These are phyloP conservation scores for Nasonia giraulti DNA, from an alignment of 1,140 invertebrate genomes.

Conservation along the genomic window DNA sequence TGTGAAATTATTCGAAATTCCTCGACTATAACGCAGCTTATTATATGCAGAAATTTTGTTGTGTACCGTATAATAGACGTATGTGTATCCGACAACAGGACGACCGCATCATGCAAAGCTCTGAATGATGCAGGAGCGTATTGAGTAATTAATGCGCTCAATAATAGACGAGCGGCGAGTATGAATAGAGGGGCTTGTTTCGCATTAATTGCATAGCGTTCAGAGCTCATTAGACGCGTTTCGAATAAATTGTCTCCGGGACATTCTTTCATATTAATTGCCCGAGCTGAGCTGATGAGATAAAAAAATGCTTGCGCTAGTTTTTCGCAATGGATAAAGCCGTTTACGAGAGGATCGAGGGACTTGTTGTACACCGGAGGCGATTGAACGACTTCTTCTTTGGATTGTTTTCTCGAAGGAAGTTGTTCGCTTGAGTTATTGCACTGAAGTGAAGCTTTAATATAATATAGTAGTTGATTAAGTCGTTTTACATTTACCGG, in stretches of 20 bases:
- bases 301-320: neutral
- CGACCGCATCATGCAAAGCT: neutral
- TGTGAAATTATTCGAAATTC: neutral
- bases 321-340: neutral
- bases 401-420: neutral
- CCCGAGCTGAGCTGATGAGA: too few relatives aligned
- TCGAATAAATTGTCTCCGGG: neutral
- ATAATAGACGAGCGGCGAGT: neutral
- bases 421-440: neutral
- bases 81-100: neutral
- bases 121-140: neutral
- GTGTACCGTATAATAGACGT: neutral
- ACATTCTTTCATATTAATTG: neutral
- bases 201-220: conserved; percentile 22
- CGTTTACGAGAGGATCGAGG: neutral
- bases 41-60: neutral
- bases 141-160: conserved; percentile 4
- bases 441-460: neutral
- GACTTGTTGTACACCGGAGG: neutral
- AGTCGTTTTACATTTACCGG: too few relatives aligned
- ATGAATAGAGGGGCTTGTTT: neutral
- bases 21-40: neutral
- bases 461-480: too few relatives aligned
- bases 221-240: conserved; percentile 19
- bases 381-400: neutral